Conservation (phyloP, 2,113 vertebrate species). For the Meles meles region DNA sequence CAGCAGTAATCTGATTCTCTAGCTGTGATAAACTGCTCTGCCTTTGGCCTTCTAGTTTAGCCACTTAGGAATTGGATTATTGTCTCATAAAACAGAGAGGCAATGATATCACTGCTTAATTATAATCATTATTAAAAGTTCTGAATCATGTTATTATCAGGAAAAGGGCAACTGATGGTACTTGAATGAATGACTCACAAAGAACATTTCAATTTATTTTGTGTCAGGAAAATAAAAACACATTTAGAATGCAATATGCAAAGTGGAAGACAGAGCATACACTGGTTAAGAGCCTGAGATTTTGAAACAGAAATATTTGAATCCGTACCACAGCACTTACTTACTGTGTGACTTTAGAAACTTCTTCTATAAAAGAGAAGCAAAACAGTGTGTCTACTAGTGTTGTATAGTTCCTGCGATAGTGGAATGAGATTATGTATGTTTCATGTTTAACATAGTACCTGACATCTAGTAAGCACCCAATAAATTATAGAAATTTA, state of each 20-base stretch:
- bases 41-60: conserved; percentile 65
- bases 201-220: conserved; percentile 53
- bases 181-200: conserved; percentile 48
- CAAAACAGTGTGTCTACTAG: not conserved
- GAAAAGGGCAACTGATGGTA: conserved; percentile 26
- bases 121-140: conserved; percentile 75
- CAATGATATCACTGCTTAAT: conserved; percentile 68
- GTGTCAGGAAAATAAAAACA: conserved; percentile 35
- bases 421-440: not conserved
- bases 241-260: not conserved
- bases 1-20: conserved; percentile 57
- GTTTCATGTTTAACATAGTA: not conserved
- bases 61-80: conserved; percentile 70
- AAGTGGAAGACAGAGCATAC: not conserved
- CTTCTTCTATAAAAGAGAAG: not conserved
- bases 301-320: not conserved
- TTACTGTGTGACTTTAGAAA: not conserved
- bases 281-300: not conserved
- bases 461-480: not conserved
- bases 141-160: conserved; percentile 67
- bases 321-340: not conserved
- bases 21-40: conserved; percentile 65
- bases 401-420: not conserved
- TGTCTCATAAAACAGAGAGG: conserved; percentile 62
- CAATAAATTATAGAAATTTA: not conserved